Percentiles rank a stretch among this genome's conserved stretches.
Conservation (phyloP, 2,888 invertebrate species). For the Noctua fimbriata region DNA sequence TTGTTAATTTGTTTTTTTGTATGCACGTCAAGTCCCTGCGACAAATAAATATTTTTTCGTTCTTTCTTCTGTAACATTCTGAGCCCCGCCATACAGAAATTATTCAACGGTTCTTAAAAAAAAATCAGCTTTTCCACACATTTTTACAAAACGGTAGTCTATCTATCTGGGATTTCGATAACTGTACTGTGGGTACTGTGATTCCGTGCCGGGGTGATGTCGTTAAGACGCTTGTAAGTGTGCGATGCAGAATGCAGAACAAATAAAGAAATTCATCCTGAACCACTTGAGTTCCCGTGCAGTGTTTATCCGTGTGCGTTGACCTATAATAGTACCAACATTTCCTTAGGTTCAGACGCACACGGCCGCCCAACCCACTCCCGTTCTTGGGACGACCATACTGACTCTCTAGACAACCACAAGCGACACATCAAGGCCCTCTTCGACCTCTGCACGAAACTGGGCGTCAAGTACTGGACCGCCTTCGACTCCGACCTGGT, state of each 20-base stretch:
- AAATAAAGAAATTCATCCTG: too few relatives aligned
- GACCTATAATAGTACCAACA: not conserved
- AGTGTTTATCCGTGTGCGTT: not conserved
- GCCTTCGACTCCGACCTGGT: constrained; percentile 92
- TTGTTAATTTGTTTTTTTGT: too few relatives aligned
- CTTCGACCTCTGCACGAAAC: constrained; percentile 91
- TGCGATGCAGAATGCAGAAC: not conserved
- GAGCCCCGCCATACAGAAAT: too few relatives aligned
- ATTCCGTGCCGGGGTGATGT: not conserved
- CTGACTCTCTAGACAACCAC: constrained; percentile 89
- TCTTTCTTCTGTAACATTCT: too few relatives aligned
- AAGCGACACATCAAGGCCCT: constrained; percentile 90
- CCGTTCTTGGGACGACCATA: constrained; percentile 90
- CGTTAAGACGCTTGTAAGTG: not conserved
- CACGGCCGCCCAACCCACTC: constrained; percentile 83
- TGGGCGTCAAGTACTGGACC: constrained; percentile 92
- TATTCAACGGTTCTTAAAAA: too few relatives aligned
- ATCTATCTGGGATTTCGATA: not conserved
- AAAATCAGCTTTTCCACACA: too few relatives aligned
- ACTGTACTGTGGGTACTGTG: not conserved
- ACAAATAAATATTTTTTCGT: too few relatives aligned
- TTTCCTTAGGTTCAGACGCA: constrained; percentile 79
- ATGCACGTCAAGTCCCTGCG: too few relatives aligned
- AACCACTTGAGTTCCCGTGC: not conserved
- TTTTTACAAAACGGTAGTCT: not conserved